These are phyloP conservation scores for Capromys pilorides DNA, from an alignment of 2,797 vertebrate genomes.

Conservation along the genomic window DNA sequence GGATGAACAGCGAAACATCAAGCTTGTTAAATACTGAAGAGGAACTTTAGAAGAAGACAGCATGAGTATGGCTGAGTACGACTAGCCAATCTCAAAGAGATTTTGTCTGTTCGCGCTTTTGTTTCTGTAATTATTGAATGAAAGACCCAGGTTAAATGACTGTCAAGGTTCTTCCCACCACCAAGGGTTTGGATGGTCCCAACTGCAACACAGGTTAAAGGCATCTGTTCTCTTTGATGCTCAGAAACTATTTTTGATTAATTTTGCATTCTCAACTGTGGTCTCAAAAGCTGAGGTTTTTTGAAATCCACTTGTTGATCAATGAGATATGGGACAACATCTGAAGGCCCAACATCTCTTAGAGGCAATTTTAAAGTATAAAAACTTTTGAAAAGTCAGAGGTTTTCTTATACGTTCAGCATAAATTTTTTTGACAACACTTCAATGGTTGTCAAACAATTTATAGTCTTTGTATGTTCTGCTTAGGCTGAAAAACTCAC, in stretches of 20 bases:
- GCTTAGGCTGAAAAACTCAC: background rate
- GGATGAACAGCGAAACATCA: background rate
- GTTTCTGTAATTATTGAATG: background rate
- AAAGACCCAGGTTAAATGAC: background rate
- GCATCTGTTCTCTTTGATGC: conserved; percentile 45
- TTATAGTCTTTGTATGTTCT: background rate
- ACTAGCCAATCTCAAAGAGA: background rate
- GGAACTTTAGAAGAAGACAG: conserved; percentile 3
- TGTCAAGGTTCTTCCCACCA: background rate
- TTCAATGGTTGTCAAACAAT: background rate
- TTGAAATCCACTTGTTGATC: background rate
- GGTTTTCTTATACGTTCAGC: background rate
- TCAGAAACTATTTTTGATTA: conserved; percentile 38
- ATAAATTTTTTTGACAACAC: background rate
- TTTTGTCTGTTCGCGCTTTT: background rate
- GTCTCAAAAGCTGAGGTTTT: background rate
- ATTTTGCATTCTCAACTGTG: conserved; percentile 7
- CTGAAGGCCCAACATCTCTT: background rate
- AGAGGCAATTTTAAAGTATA: background rate
- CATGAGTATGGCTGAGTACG: background rate
- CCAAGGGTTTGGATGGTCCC: conserved; percentile 1
- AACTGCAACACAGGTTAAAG: background rate
- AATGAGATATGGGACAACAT: background rate
- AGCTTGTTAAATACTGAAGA: conserved; percentile 10
- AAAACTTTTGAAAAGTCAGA: background rate